phyloP scores from a whole-genome alignment of 2,113 vertebrate species.

The Scytalopus superciliaris region DNA sequence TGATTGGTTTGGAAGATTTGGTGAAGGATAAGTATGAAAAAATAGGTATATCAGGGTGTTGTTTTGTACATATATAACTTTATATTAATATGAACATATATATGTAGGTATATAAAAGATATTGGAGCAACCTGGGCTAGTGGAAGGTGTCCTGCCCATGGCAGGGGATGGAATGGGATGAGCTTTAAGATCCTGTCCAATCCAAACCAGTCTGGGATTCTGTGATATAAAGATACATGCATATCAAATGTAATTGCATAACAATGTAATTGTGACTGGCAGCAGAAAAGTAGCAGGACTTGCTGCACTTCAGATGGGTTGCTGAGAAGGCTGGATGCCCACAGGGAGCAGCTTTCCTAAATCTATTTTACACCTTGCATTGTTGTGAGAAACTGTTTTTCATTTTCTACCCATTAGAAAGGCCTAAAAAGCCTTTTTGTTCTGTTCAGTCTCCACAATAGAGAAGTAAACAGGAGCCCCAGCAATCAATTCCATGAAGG shows the following conservation, averaged over 20 bases:
- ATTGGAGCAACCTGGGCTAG: neutral
- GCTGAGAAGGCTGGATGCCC: neutral
- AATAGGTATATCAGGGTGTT: conserved; percentile 80
- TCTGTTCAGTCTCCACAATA: neutral
- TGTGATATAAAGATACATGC: neutral
- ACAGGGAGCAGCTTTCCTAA: neutral
- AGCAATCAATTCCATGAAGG: neutral
- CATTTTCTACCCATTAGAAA: neutral
- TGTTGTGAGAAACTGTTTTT: neutral
- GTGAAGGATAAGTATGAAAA: conserved; percentile 83
- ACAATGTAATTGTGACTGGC: neutral
- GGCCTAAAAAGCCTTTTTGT: neutral
- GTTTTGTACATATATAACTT: neutral
- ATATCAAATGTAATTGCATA: neutral
- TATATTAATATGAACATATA: neutral
- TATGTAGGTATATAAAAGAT: neutral
- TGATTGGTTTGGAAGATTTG: conserved; percentile 86
- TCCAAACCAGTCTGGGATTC: neutral
- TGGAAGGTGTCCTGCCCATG: neutral
- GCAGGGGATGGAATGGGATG: neutral
- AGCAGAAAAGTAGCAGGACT: neutral
- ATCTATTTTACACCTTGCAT: neutral
- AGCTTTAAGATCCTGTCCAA: neutral
- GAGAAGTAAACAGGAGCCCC: neutral
- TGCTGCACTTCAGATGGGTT: neutral